These are phyloP conservation scores for Tridacna crocea DNA, from an alignment of 2,888 invertebrate species.

Conservation along the genomic window DNA sequence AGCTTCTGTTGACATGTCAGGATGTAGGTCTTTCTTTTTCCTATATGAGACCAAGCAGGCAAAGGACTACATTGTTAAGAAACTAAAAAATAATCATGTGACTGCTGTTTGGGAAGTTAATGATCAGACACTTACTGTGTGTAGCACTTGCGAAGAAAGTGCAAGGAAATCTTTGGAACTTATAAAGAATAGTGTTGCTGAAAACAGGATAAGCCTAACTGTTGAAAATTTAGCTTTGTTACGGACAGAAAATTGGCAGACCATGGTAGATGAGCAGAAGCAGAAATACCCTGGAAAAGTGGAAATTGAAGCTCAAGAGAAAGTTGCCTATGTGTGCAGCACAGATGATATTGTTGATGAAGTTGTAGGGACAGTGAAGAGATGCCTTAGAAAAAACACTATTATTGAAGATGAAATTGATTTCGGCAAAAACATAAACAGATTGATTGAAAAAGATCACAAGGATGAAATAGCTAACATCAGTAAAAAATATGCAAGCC, in stretches of 20 bases:
- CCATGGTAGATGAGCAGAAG: slow-evolving; percentile 11
- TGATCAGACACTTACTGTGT: slow-evolving; percentile 12
- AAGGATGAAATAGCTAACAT: slow-evolving; percentile 44
- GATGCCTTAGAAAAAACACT: slow-evolving; percentile 54
- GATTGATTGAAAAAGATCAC: slow-evolving; percentile 50
- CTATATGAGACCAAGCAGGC: slow-evolving; percentile 27
- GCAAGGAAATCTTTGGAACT: slow-evolving; percentile 13
- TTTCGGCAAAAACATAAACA: slow-evolving; percentile 30
- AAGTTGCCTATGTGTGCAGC: slow-evolving; percentile 24
- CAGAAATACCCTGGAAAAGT: slow-evolving; percentile 18
- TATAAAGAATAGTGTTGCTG: slow-evolving; percentile 18
- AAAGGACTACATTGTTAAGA: slow-evolving; percentile 41
- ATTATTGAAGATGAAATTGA: slow-evolving; percentile 29
- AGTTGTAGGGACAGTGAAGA: slow-evolving; percentile 34
- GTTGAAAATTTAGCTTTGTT: slow-evolving; percentile 6
- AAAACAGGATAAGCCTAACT: slow-evolving; percentile 18
- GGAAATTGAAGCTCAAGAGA: background rate
- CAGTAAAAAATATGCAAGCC: slow-evolving; percentile 22
- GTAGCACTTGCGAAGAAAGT: slow-evolving; percentile 4
- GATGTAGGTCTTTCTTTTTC: background rate
- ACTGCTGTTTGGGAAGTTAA: slow-evolving; percentile 46
- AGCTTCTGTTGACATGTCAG: background rate
- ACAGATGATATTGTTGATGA: slow-evolving; percentile 44
- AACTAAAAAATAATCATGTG: slow-evolving; percentile 29
- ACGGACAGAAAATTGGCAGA: slow-evolving; percentile 33